Percentiles rank a stretch among this genome's conserved stretches.
These are phyloP conservation scores for Lathamus discolor DNA, from an alignment of 2,113 vertebrate genomes.

Conservation along the genomic window DNA sequence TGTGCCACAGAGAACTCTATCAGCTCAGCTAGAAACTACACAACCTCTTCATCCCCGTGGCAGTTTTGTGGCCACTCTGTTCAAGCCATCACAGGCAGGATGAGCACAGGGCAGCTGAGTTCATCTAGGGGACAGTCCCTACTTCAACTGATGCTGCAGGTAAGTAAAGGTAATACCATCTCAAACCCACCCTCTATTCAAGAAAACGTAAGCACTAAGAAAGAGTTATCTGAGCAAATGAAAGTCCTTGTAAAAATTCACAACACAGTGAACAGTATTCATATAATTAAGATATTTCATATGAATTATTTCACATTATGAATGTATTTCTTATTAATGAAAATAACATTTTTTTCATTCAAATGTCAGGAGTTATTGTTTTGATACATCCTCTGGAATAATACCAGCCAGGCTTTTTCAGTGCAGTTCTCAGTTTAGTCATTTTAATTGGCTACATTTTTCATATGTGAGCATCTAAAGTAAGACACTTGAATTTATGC, in stretches of 20 bases:
- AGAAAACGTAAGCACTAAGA: background rate
- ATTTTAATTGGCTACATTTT: background rate
- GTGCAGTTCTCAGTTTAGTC: background rate
- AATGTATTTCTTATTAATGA: background rate
- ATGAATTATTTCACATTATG: background rate
- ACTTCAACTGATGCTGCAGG: background rate
- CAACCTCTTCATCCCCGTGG: background rate
- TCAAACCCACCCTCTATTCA: background rate
- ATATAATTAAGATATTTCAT: background rate
- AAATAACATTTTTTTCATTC: background rate
- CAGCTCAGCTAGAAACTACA: background rate
- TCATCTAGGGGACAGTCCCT: background rate
- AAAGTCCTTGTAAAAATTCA: background rate
- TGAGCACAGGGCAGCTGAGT: background rate
- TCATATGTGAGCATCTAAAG: background rate
- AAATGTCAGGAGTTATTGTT: background rate
- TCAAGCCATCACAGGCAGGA: background rate
- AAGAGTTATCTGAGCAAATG: background rate
- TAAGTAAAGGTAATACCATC: background rate
- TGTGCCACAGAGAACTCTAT: background rate
- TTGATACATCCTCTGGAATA: background rate
- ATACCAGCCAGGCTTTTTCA: background rate
- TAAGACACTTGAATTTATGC: background rate
- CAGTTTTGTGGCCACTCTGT: background rate
- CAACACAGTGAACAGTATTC: background rate